Evolutionary conservation across 1,140 invertebrate species (phyloP).

Genomic region (Eubasilissa regina): DNA sequence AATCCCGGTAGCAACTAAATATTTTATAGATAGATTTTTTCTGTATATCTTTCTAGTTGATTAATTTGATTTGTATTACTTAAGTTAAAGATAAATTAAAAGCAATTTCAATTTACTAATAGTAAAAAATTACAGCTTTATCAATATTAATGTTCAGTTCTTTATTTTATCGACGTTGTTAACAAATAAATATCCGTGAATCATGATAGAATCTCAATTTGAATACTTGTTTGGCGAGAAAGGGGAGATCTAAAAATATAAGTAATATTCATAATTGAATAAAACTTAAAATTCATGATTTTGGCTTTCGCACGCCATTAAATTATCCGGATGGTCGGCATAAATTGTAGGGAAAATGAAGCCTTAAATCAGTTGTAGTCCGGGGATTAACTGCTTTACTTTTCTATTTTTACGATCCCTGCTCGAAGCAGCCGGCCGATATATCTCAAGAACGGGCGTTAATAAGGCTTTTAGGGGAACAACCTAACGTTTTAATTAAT

Average conservation of each 20-base stretch:
- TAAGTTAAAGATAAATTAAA: too few species aligned
- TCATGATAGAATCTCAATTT: too few species aligned
- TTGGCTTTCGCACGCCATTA: constrained; percentile 30
- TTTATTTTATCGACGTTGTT: too few species aligned
- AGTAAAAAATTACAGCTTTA: too few species aligned
- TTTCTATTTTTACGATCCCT: constrained; percentile 59
- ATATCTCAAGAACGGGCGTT: constrained; percentile 54
- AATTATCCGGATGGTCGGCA: constrained; percentile 51
- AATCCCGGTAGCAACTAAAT: too few species aligned
- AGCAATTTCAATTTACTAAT: too few species aligned
- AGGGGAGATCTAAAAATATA: not conserved
- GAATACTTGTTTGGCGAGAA: too few species aligned
- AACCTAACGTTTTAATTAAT: constrained; percentile 60
- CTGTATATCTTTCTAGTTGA: too few species aligned
- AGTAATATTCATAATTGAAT: constrained; percentile 24
- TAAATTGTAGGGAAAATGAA: constrained; percentile 50
- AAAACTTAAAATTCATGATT: constrained; percentile 27
- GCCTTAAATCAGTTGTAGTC: constrained; percentile 57
- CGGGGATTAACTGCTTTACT: constrained; percentile 57
- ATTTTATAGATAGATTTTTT: too few species aligned
- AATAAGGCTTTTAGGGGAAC: constrained; percentile 59
- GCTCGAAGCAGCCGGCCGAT: constrained; percentile 47
- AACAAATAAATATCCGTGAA: too few species aligned
- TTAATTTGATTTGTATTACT: too few species aligned
- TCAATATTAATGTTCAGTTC: too few species aligned